Conservation (phyloP, 2,888 invertebrate species). For the Hyppa rectilinea region DNA sequence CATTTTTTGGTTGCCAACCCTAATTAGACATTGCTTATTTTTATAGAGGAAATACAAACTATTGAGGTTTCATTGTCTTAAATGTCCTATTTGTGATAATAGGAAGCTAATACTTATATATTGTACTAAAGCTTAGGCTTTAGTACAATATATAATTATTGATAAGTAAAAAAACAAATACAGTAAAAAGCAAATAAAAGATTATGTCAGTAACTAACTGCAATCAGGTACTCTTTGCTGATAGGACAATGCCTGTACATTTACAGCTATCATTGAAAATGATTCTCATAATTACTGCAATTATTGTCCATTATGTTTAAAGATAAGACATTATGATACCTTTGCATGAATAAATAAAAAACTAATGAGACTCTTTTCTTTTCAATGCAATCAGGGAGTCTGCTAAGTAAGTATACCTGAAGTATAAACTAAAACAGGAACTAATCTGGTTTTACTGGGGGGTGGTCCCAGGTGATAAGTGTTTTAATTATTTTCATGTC, state of each 20-base stretch:
- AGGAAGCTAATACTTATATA: not conserved
- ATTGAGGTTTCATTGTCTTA: not conserved
- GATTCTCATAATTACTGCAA: conserved; percentile 11
- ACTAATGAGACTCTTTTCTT: conserved; percentile 82
- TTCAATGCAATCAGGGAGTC: conserved; percentile 90
- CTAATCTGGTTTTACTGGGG: conserved; percentile 64
- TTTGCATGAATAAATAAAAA: conserved; percentile 35
- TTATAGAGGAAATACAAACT: not conserved
- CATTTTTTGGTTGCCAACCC: no score
- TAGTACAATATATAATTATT: no score
- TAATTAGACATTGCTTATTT: not conserved
- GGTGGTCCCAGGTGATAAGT: conserved; percentile 58
- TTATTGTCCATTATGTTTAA: not conserved
- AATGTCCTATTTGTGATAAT: not conserved
- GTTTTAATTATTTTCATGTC: conserved; percentile 32
- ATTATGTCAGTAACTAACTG: not conserved
- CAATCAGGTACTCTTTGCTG: conserved; percentile 9
- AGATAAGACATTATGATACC: not conserved
- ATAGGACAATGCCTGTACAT: conserved; percentile 10
- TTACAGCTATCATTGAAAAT: conserved; percentile 15
- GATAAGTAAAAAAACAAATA: not conserved
- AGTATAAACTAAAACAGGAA: conserved; percentile 56
- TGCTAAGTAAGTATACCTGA: conserved; percentile 88
- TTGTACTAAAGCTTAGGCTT: no score
- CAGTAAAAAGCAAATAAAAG: not conserved